Evolutionary conservation across 1,140 invertebrate genomes (phyloP), one percentile per base, ranked within the genome.

Genomic region (Drosophila punjabiensis): DNA sequence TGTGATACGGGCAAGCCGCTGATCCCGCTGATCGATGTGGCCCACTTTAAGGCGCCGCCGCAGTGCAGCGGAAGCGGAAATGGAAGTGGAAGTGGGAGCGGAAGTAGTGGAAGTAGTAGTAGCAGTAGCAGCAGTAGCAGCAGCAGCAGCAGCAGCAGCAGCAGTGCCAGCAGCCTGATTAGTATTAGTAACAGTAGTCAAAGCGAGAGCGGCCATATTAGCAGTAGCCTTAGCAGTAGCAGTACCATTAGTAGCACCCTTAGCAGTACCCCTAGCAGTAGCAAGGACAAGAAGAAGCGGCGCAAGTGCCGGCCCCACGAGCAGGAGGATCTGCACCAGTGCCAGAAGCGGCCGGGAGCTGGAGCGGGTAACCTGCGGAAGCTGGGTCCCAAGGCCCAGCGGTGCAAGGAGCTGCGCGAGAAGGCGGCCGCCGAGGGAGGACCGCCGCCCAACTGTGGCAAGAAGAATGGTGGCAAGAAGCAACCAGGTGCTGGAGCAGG

Each of bases 1-100:
- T 93, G 93, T 93, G 93, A 93, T 92, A 91, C 92, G 75, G 93
- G 92, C 80, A 93, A 92, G 84, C 88, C 91, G 75, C 76, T 93
- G 75, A 80, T 92, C 37, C 83, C 91, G 63, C 74, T 93, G 32
- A 91, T 86, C 79, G 88, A 92, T 65, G 69, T 64, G 58, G 89
- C 74, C 56, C 61, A 82, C 69, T 88, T 93, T 32, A 92, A 88
- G 79, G 64, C 73, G 75, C 87, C 69, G 39, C 88, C 90, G 24
- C 76, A 90, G 61, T 93, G 92, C 68, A 86, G 59, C 53, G 68
- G 47, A 52, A 81, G 61, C 9, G 75, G 53, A 14, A 79, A 71
- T 41, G 69, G 55, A 33, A 81, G 61, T 14, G 75, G 53, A 13
- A 79, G 71, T 32, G 67, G 53, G 8, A 84, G 50, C n/a, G 80